phyloP scores from a whole-genome alignment of 2,113 vertebrate genomes.

The Gnathochromis pfefferi region DNA sequence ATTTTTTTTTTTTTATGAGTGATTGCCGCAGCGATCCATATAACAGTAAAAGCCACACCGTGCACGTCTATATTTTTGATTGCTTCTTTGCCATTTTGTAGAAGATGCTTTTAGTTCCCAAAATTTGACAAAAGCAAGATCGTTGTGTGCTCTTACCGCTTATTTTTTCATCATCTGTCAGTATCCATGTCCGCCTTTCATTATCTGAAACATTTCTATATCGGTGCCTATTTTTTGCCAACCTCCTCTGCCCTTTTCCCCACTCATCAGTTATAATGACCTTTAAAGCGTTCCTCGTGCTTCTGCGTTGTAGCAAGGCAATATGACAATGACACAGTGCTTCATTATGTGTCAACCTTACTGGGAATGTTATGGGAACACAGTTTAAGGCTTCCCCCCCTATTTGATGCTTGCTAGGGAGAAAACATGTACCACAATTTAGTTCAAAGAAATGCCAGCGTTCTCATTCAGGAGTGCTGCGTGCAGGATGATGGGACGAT shows the following conservation, averaged over 20 bases:
- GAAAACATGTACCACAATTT: neutral
- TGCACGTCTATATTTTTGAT: slow-evolving; percentile 8
- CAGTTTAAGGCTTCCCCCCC: neutral
- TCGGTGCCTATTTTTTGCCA: slow-evolving; percentile 19
- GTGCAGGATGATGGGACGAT: slow-evolving; percentile 4
- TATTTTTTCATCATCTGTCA: neutral
- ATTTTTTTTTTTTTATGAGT: neutral
- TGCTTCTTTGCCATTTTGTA: slow-evolving; percentile 5
- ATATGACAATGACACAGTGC: slow-evolving; percentile 47
- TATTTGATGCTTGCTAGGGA: neutral
- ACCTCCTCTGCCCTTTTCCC: neutral
- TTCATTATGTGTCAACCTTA: slow-evolving; percentile 46
- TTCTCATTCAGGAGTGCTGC: slow-evolving; percentile 2
- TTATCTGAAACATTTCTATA: neutral
- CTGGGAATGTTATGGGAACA: slow-evolving; percentile 26
- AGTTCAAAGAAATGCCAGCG: slow-evolving; percentile 20
- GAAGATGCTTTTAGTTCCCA: neutral
- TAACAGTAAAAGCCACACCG: neutral
- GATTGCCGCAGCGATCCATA: neutral
- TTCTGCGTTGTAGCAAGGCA: slow-evolving; percentile 25
- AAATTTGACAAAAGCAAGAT: neutral
- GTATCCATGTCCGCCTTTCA: slow-evolving; percentile 4
- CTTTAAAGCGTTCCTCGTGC: slow-evolving; percentile 33
- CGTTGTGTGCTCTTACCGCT: neutral
- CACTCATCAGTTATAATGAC: slow-evolving; percentile 37